These are phyloP conservation scores for Polypterus bichir DNA, from an alignment of 2,113 vertebrate genomes.

Conservation along the genomic window DNA sequence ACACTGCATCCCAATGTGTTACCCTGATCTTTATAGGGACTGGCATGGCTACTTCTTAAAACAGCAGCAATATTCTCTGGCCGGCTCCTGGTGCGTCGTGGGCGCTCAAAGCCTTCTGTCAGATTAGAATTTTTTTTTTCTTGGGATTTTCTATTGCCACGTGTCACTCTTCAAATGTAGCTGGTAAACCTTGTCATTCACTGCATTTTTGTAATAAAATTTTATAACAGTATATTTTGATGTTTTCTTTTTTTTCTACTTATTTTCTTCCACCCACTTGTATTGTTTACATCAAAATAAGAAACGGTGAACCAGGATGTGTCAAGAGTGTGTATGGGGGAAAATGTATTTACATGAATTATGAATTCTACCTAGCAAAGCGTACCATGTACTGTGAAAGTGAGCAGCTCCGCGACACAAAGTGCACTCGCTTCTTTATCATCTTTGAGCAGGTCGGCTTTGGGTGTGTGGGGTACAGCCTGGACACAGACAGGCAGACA, in stretches of 20 bases:
- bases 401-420: no score
- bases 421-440: no score
- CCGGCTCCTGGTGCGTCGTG: background rate
- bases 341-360: no score
- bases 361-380: no score
- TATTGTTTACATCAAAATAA: no score
- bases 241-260: constrained; percentile 4
- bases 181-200: constrained; percentile 25
- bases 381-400: no score
- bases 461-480: no score
- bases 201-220: constrained; percentile 52
- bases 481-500: no score
- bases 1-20: constrained; percentile 25
- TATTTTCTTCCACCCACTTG: no score
- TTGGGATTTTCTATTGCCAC: constrained; percentile 6
- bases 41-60: constrained; percentile 6
- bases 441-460: no score
- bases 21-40: constrained; percentile 14
- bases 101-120: constrained; percentile 14
- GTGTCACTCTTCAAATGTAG: constrained; percentile 15
- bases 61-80: background rate
- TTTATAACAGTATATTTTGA: constrained; percentile 40
- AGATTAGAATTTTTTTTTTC: constrained; percentile 4
- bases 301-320: no score
- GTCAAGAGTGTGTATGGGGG: no score